These are phyloP conservation scores for Erinaceus europaeus DNA, from an alignment of 2,113 vertebrate genomes.

Conservation along the genomic window DNA sequence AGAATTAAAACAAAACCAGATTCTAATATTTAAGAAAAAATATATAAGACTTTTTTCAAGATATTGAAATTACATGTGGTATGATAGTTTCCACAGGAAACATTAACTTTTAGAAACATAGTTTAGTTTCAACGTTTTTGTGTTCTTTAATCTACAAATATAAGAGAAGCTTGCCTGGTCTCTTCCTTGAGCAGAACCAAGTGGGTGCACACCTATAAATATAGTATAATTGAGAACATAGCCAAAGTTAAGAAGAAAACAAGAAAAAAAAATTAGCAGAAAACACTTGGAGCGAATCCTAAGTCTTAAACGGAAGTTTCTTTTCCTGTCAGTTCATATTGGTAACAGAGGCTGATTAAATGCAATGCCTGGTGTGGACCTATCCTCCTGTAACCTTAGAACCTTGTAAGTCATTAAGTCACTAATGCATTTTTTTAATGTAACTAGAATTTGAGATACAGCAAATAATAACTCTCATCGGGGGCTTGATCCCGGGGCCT, in stretches of 20 bases:
- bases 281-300: neutral
- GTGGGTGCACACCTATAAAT: neutral
- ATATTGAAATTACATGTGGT: neutral
- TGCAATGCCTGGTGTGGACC: neutral
- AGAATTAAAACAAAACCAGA: no score
- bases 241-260: neutral
- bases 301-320: neutral
- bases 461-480: neutral
- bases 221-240: neutral
- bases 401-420: no score
- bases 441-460: no score
- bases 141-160: neutral
- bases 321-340: neutral
- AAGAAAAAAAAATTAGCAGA: no score
- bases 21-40: neutral
- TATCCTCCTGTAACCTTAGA: no score
- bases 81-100: neutral
- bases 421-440: neutral
- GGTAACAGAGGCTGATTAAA: neutral
- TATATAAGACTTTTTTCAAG: neutral
- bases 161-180: neutral
- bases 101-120: neutral
- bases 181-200: neutral
- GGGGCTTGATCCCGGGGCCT: no score
- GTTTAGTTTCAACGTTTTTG: neutral